Percentiles rank a stretch among this genome's conserved stretches.
These are phyloP conservation scores for Panurus biarmicus DNA, from an alignment of 2,113 vertebrate species.

Conservation along the genomic window DNA sequence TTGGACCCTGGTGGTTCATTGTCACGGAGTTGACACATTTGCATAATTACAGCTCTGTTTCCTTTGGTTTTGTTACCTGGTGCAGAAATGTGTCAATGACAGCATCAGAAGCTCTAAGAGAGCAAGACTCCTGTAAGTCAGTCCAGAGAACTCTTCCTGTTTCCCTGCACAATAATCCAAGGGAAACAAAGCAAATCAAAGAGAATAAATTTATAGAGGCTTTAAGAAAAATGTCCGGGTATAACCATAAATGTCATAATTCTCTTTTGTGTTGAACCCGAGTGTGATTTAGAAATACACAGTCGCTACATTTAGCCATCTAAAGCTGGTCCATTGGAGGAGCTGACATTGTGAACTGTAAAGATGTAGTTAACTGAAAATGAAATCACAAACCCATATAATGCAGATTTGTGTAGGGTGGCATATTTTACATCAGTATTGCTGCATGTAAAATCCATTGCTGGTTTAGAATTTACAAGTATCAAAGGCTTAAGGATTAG, in stretches of 20 bases:
- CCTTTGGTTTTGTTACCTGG: background rate
- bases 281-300: background rate
- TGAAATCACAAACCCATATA: background rate
- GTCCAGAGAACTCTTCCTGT: background rate
- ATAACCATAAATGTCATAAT: background rate
- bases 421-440: background rate
- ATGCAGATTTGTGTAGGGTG: background rate
- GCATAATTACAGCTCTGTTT: background rate
- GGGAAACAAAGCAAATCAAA: background rate
- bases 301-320: background rate
- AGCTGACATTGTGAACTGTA: background rate
- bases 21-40: background rate
- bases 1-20: background rate
- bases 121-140: background rate
- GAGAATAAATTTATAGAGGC: background rate
- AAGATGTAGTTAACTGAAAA: background rate
- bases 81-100: background rate
- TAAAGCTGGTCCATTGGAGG: background rate
- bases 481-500: conserved; percentile 49
- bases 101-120: background rate
- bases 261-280: background rate
- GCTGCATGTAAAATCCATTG: background rate
- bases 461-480: background rate
- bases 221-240: background rate
- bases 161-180: background rate